A percentile compares a stretch with the other conserved stretches of the same genome.
Evolutionary conservation across 1,140 invertebrate genomes (phyloP).

Genomic region (Thaumetopoea pityocampa): DNA sequence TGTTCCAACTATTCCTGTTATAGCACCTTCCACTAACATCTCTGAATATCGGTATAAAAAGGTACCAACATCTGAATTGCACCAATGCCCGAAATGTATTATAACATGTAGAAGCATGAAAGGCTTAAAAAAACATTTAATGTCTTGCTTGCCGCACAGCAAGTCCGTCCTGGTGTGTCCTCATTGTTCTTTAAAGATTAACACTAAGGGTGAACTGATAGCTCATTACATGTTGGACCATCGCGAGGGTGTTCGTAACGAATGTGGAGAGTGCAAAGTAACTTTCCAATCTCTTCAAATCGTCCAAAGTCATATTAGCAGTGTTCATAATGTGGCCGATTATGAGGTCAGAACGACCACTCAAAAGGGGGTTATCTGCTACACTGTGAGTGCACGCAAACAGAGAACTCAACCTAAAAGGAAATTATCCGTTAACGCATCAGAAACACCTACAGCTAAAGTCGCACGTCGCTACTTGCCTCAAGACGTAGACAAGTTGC

Average conservation of each 20-base stretch:
- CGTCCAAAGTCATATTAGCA: too few species aligned
- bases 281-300: background rate
- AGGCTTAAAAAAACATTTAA: conserved; percentile 36
- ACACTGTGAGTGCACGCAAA: background rate
- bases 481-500: conserved; percentile 79
- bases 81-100: conserved; percentile 38
- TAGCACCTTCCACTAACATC: too few species aligned
- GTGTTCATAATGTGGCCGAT: too few species aligned
- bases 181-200: conserved; percentile 24
- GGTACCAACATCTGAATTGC: conserved; percentile 18
- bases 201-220: conserved; percentile 13
- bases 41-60: too few species aligned
- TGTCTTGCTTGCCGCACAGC: conserved; percentile 17
- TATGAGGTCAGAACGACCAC: too few species aligned
- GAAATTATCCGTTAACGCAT: conserved; percentile 18
- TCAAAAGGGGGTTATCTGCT: background rate
- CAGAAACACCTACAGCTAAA: conserved; percentile 22
- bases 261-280: conserved; percentile 25
- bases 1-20: too few species aligned
- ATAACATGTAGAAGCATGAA: conserved; percentile 16
- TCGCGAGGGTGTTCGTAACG: conserved; percentile 2
- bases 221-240: conserved; percentile 35
- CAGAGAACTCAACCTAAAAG: conserved; percentile 14
- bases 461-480: conserved; percentile 66
- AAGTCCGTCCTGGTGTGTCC: conserved; percentile 23